phyloP scores from a whole-genome alignment of 2,888 invertebrate species.

The Pristionchus arcanus region DNA sequence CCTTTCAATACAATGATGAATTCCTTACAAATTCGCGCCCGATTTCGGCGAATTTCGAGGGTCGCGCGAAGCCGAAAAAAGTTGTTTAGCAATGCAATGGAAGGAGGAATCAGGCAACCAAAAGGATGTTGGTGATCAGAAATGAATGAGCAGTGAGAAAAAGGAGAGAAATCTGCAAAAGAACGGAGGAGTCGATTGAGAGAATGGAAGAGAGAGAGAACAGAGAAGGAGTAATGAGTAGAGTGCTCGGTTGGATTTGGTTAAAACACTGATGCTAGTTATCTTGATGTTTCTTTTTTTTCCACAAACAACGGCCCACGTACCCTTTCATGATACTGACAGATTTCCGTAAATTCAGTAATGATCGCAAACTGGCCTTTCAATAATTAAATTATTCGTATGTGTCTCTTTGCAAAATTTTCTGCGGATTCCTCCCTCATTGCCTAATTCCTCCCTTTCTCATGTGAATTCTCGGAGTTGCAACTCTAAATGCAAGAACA shows the following conservation, averaged over 20 bases:
- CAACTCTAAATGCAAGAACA: constrained; percentile 41
- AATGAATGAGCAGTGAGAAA: constrained; percentile 49
- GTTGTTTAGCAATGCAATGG: constrained; percentile 13
- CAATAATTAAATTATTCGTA: neutral
- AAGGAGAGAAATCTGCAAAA: neutral
- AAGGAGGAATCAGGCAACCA: constrained; percentile 6
- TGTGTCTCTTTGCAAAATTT: neutral
- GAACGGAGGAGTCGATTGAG: neutral
- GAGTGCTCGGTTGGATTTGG: neutral
- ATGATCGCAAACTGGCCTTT: too few species aligned
- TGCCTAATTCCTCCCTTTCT: neutral
- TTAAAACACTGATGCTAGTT: neutral
- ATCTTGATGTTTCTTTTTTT: neutral
- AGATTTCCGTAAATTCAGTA: neutral
- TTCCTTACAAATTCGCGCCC: constrained; percentile 25
- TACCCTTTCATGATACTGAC: neutral
- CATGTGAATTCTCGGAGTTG: constrained; percentile 2
- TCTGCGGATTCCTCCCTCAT: neutral
- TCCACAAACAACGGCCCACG: too few species aligned
- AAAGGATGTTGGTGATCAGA: constrained; percentile 12
- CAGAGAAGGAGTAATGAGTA: neutral
- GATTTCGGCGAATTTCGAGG: neutral
- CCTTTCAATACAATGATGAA: neutral
- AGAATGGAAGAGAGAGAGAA: neutral
- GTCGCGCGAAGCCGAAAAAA: neutral